Conservation (phyloP, 2,797 vertebrate genomes). For the Gymnocypris eckloni region DNA sequence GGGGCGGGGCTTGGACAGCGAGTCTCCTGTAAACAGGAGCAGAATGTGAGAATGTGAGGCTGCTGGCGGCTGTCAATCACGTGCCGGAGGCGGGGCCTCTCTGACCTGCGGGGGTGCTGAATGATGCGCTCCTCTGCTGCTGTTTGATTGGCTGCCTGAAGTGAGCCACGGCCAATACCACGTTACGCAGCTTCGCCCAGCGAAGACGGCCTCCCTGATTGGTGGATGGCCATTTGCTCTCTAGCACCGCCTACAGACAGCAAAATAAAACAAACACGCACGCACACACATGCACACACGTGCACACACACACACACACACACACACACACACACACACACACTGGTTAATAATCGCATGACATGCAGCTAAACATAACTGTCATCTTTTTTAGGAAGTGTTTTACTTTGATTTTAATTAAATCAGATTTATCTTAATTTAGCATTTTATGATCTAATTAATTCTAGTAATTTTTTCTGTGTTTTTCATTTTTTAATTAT, state of each 20-base stretch:
- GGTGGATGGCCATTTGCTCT: conserved; percentile 94
- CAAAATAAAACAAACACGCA: background rate
- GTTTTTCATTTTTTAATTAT: background rate
- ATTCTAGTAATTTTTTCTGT: background rate
- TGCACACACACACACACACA: no score
- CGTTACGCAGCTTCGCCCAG: conserved; percentile 94
- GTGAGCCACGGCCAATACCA: conserved; percentile 89
- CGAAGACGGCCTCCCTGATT: conserved; percentile 88
- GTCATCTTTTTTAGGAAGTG: background rate
- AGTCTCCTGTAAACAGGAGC: conserved; percentile 59
- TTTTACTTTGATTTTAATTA: background rate
- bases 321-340: background rate
- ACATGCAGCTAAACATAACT: no score
- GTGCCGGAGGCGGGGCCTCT: background rate
- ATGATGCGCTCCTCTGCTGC: conserved; percentile 69
- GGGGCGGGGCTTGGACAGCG: conserved; percentile 62
- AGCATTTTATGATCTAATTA: background rate
- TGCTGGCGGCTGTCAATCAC: background rate
- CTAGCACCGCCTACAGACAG: conserved; percentile 85
- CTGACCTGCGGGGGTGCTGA: conserved; percentile 49
- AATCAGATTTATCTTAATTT: background rate
- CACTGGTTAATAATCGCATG: background rate
- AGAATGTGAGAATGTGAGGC: background rate
- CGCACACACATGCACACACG: no score
- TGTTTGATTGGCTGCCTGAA: conserved; percentile 88